Evolutionary conservation across 2,888 invertebrate genomes (phyloP).

Genomic region (Chesias legatella): DNA sequence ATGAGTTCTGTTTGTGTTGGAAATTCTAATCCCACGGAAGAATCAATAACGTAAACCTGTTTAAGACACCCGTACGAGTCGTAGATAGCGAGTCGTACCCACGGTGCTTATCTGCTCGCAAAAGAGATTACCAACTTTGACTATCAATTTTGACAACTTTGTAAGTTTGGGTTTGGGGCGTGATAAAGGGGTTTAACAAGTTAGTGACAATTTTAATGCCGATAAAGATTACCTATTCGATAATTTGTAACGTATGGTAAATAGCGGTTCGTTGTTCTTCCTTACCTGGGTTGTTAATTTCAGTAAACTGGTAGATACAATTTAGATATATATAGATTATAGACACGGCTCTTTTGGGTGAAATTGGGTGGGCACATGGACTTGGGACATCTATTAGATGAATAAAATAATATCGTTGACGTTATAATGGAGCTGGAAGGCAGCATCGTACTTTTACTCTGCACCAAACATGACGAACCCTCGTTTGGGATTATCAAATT

Average conservation of each 20-base stretch:
- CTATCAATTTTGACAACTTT: constrained; percentile 53
- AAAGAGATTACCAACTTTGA: constrained; percentile 53
- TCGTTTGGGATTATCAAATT: too few relatives aligned
- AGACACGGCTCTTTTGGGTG: too few relatives aligned
- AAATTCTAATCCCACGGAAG: constrained; percentile 30
- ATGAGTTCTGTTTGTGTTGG: not conserved
- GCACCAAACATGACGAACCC: too few relatives aligned
- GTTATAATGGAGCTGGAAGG: too few relatives aligned
- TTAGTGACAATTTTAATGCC: constrained; percentile 28
- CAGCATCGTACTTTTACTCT: too few relatives aligned
- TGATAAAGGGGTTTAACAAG: constrained; percentile 43
- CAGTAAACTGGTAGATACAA: too few relatives aligned
- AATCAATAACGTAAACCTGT: constrained; percentile 44
- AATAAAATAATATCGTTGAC: too few relatives aligned
- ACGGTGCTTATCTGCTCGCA: constrained; percentile 51
- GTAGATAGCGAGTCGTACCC: constrained; percentile 46
- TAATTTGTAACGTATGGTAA: constrained; percentile 9
- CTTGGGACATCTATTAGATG: too few relatives aligned
- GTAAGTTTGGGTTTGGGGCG: constrained; percentile 39
- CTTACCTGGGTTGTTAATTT: too few relatives aligned
- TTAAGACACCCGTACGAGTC: constrained; percentile 23
- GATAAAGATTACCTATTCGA: constrained; percentile 8
- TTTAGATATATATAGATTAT: too few relatives aligned
- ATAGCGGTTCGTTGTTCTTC: not conserved
- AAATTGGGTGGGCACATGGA: too few relatives aligned